These are phyloP conservation scores for Pseudomyrmex sp. DNA, from an alignment of 1,140 invertebrate genomes.

Conservation along the genomic window DNA sequence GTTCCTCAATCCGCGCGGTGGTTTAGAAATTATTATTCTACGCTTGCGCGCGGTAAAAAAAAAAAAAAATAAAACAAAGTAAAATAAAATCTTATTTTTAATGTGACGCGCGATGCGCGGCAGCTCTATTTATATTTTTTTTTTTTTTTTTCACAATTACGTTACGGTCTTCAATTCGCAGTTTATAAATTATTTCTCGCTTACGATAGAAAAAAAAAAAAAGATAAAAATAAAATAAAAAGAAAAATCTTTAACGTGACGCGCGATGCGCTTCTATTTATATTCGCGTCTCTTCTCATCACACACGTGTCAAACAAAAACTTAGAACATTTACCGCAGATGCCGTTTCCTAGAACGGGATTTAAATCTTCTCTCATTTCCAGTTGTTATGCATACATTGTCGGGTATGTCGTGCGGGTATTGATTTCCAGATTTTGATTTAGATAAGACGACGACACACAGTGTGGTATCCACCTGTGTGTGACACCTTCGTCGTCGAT, in stretches of 20 bases:
- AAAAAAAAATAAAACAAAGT: too few relatives aligned
- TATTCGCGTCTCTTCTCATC: too few relatives aligned
- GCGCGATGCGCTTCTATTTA: too few relatives aligned
- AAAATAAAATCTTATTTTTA: too few relatives aligned
- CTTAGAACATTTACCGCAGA: constrained; percentile 4
- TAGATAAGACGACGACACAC: constrained; percentile 62
- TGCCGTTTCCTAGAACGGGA: neutral
- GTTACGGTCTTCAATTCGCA: neutral
- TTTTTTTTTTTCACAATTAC: neutral
- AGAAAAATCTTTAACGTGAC: neutral
- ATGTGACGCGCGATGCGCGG: too few relatives aligned
- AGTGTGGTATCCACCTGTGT: neutral
- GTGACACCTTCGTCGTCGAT: neutral
- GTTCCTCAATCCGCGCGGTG: too few relatives aligned
- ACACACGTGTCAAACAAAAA: too few relatives aligned
- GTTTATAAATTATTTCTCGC: neutral
- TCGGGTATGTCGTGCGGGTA: constrained; percentile 65
- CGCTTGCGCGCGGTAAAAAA: too few relatives aligned
- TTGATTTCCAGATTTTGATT: constrained; percentile 78
- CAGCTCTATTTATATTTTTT: too few relatives aligned
- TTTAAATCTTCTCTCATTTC: constrained; percentile 23
- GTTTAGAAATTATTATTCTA: too few relatives aligned
- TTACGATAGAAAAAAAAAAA: too few relatives aligned
- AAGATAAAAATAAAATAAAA: neutral
- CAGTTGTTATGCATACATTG: neutral